A percentile compares a stretch with the other conserved stretches of the same genome.
Conservation (phyloP, 2,113 vertebrate species). For the Anolis carolinensis region DNA sequence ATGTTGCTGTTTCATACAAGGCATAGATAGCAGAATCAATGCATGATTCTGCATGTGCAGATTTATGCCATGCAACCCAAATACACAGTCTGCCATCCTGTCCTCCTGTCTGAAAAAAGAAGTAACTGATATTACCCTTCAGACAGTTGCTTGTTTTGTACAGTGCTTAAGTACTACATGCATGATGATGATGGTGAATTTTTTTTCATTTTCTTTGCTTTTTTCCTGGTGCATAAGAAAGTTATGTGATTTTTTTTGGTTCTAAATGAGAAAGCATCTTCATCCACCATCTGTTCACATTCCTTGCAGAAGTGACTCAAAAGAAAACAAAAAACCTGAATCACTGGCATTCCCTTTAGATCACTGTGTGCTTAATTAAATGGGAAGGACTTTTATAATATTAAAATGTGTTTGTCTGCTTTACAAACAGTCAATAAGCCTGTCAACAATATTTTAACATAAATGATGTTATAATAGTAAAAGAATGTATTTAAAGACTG, state of each 20-base stretch:
- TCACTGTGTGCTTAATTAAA: constrained; percentile 26
- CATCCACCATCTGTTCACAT: constrained; percentile 45
- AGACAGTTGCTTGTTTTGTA: background rate
- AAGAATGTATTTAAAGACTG: background rate
- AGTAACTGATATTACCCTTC: background rate
- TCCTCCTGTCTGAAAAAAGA: background rate
- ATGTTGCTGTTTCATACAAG: background rate
- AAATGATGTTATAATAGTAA: background rate
- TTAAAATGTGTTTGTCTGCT: background rate
- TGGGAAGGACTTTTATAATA: constrained; percentile 18
- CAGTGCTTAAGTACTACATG: background rate
- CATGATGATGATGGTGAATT: background rate
- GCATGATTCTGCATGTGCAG: background rate
- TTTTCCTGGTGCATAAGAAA: constrained; percentile 30
- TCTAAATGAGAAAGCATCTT: constrained; percentile 39
- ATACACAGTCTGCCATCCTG: background rate
- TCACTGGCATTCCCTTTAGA: constrained; percentile 16
- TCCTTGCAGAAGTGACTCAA: constrained; percentile 41
- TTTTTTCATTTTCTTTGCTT: background rate
- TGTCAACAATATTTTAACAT: background rate
- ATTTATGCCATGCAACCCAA: background rate
- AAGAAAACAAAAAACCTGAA: constrained; percentile 32
- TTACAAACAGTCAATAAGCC: constrained; percentile 16
- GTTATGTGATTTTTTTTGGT: constrained; percentile 14
- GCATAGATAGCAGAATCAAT: background rate